A percentile compares a stretch with the other conserved stretches of the same genome.
phyloP scores from a whole-genome alignment of 2,888 invertebrate genomes.

The Tubulanus polymorphus region DNA sequence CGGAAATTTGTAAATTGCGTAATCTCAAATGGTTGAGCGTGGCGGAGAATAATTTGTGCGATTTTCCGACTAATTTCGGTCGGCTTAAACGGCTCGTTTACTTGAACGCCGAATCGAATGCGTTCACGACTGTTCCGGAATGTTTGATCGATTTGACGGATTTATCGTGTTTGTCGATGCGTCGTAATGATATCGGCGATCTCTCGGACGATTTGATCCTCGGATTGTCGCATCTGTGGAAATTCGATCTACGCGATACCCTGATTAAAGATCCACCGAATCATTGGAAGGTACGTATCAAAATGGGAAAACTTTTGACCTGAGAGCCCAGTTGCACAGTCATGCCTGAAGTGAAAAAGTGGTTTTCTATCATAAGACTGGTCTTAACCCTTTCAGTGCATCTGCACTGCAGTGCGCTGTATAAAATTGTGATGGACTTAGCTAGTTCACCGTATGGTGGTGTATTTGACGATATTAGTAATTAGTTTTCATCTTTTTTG shows the following conservation, averaged over 20 bases:
- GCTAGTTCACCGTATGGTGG: no score
- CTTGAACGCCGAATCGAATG: slow-evolving; percentile 41
- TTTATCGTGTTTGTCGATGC: slow-evolving; percentile 32
- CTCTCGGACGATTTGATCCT: slow-evolving; percentile 40
- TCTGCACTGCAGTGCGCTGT: no score
- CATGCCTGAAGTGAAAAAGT: no score
- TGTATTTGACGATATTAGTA: no score
- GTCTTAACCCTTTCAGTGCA: no score
- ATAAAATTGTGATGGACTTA: no score
- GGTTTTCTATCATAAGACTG: no score
- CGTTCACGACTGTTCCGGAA: slow-evolving; percentile 32
- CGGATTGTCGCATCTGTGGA: slow-evolving; percentile 35
- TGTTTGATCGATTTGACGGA: slow-evolving; percentile 30
- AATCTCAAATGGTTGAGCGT: slow-evolving; percentile 43
- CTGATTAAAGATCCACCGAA: slow-evolving; percentile 32
- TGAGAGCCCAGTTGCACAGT: no score
- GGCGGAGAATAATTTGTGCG: slow-evolving; percentile 37
- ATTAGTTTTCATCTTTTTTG: no score
- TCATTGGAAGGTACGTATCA: slow-evolving; percentile 43
- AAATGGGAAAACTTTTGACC: no score
- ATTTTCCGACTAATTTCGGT: slow-evolving; percentile 30
- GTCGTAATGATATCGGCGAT: slow-evolving; percentile 29
- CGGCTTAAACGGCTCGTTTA: slow-evolving; percentile 30
- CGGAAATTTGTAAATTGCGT: slow-evolving; percentile 27
- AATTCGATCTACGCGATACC: slow-evolving; percentile 46